Percentiles rank a stretch among this genome's conserved stretches.
These are phyloP conservation scores for Tiaroga cobitis DNA, from an alignment of 2,797 vertebrate species.

Conservation along the genomic window DNA sequence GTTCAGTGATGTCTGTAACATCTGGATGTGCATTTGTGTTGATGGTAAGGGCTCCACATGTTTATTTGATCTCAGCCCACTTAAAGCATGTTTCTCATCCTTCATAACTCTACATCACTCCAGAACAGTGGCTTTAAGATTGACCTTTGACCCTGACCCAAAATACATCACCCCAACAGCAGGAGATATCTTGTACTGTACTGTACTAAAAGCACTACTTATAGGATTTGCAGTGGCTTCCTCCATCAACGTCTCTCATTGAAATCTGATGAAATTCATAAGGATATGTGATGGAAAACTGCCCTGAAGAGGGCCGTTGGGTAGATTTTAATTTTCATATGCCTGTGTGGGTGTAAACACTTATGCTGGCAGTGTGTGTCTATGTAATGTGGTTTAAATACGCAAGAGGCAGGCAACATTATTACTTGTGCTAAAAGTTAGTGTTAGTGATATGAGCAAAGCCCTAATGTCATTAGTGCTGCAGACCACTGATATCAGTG, in stretches of 20 bases:
- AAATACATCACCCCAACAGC: background rate
- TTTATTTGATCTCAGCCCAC: background rate
- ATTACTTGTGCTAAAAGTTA: slow-evolving; percentile 9
- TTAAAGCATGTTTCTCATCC: background rate
- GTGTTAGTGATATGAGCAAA: background rate
- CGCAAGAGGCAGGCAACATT: slow-evolving; percentile 7
- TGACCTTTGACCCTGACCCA: slow-evolving; percentile 21
- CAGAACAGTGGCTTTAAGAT: background rate
- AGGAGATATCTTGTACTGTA: too few species aligned
- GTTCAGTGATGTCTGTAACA: background rate
- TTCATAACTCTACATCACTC: background rate
- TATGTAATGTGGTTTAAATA: slow-evolving; percentile 13
- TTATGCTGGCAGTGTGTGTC: background rate
- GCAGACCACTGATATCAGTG: background rate
- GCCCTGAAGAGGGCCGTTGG: background rate
- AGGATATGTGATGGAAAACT: background rate
- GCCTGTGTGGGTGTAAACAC: background rate
- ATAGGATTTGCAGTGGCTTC: background rate
- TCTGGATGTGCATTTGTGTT: slow-evolving; percentile 1
- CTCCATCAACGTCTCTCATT: slow-evolving; percentile 2
- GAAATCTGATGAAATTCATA: slow-evolving; percentile 24
- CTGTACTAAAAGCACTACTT: background rate
- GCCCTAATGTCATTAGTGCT: background rate
- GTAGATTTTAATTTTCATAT: slow-evolving; percentile 5
- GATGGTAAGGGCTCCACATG: background rate